Percentiles rank a stretch among this genome's conserved stretches.
phyloP scores from a whole-genome alignment of 2,888 invertebrate genomes.

The Netelia virgata region DNA sequence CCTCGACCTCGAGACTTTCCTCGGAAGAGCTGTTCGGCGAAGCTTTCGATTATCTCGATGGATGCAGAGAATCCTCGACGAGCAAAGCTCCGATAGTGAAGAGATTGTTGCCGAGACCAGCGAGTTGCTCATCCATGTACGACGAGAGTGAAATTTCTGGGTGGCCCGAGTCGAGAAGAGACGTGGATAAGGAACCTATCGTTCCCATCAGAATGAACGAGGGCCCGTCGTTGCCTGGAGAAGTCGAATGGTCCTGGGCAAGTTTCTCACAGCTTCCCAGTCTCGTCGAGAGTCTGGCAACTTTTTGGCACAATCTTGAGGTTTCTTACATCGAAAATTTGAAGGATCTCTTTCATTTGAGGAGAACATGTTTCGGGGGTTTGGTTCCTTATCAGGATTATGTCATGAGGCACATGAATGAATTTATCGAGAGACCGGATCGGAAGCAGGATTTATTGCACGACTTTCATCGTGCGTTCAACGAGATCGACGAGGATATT shows the following conservation, averaged over 20 bases:
- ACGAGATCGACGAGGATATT: slow-evolving; percentile 87
- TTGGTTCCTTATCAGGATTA: slow-evolving; percentile 87
- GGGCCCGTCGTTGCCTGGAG: slow-evolving; percentile 70
- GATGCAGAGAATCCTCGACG: slow-evolving; percentile 74
- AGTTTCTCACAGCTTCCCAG: slow-evolving; percentile 83
- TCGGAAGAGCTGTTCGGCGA: slow-evolving; percentile 85
- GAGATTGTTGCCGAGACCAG: slow-evolving; percentile 19
- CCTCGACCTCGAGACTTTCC: slow-evolving; percentile 82
- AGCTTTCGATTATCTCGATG: slow-evolving; percentile 83
- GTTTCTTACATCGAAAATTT: slow-evolving; percentile 86
- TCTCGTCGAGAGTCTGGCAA: slow-evolving; percentile 84
- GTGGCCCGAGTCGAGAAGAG: slow-evolving; percentile 34
- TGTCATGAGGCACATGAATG: slow-evolving; percentile 86
- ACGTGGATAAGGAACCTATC: slow-evolving; percentile 17
- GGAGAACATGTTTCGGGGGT: slow-evolving; percentile 86
- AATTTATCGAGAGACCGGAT: slow-evolving; percentile 87
- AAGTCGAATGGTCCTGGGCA: slow-evolving; percentile 84
- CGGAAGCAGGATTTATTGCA: slow-evolving; percentile 87
- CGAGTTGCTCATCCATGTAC: slow-evolving; percentile 21
- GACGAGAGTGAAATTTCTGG: slow-evolving; percentile 49
- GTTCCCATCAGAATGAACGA: slow-evolving; percentile 5
- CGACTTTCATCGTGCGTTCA: slow-evolving; percentile 87
- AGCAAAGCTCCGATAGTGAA: slow-evolving; percentile 51
- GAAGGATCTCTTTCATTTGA: slow-evolving; percentile 87
- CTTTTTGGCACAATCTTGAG: slow-evolving; percentile 86